These are phyloP conservation scores for Agrotis exclamationis DNA, from an alignment of 2,888 invertebrate species.

Conservation along the genomic window DNA sequence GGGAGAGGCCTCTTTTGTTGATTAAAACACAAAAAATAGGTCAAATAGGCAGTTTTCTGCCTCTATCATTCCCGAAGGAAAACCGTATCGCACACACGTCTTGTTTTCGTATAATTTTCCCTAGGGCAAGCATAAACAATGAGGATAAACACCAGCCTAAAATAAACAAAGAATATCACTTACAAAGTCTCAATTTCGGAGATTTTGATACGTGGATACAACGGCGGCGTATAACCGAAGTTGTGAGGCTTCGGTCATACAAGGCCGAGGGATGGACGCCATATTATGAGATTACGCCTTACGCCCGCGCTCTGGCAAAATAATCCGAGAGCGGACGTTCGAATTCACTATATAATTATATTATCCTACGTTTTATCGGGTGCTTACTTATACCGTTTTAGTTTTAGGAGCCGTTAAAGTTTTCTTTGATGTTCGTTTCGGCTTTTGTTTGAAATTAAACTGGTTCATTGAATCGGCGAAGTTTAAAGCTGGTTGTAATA, in stretches of 20 bases:
- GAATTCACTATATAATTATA: conserved; percentile 58
- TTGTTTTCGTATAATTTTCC: background rate
- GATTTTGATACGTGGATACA: conserved; percentile 56
- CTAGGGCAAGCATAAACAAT: background rate
- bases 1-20: too few species aligned
- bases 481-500: background rate
- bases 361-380: conserved; percentile 57
- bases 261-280: conserved; percentile 56
- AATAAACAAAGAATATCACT: conserved; percentile 19
- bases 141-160: background rate
- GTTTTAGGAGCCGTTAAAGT: conserved; percentile 11
- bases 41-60: too few species aligned
- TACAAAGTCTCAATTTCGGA: conserved; percentile 48
- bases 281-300: conserved; percentile 70
- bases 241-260: conserved; percentile 54
- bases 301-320: conserved; percentile 52
- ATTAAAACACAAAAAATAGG: too few species aligned
- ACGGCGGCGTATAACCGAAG: conserved; percentile 56
- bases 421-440: conserved; percentile 33
- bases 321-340: conserved; percentile 57
- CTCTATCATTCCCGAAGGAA: too few species aligned
- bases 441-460: conserved; percentile 24
- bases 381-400: conserved; percentile 35
- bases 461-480: background rate
- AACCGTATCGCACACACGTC: too few species aligned